Conservation (phyloP, 2,797 vertebrate species). For the Manis crassicaudata region DNA sequence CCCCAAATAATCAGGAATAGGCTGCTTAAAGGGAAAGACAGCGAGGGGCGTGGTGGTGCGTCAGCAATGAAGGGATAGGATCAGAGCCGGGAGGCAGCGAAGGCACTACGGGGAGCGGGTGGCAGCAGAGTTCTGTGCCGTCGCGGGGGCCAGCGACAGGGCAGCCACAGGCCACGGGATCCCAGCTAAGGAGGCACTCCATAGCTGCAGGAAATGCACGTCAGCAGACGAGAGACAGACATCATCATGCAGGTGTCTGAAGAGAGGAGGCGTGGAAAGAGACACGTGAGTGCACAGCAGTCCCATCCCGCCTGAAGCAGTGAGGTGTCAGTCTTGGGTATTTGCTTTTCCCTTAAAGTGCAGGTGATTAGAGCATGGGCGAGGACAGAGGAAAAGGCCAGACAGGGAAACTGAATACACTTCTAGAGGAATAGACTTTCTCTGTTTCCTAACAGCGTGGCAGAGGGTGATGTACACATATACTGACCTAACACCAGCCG, state of each 20-base stretch:
- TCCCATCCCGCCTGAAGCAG: accelerated
- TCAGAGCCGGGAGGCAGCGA: accelerated
- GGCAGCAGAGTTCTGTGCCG: too few relatives aligned
- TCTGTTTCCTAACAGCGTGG: accelerated
- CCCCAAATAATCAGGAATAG: background rate
- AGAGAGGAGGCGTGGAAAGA: background rate
- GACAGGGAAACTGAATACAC: accelerated
- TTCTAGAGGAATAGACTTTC: background rate
- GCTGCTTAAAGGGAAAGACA: accelerated
- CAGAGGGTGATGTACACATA: accelerated
- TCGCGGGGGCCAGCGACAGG: accelerated
- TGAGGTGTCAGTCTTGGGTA: background rate
- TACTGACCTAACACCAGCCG: accelerated
- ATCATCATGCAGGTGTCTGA: too few relatives aligned
- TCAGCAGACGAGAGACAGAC: accelerated
- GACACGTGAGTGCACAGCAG: background rate
- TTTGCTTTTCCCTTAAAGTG: background rate
- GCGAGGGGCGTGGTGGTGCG: accelerated
- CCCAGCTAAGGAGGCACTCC: background rate
- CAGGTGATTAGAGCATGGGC: background rate
- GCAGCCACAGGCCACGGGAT: accelerated
- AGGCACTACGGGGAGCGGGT: too few relatives aligned
- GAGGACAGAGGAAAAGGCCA: background rate
- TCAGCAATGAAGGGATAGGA: accelerated
- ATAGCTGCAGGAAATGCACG: accelerated